Evolutionary conservation across 2,888 invertebrate genomes (phyloP).

Genomic region (Hyposoter didymator): DNA sequence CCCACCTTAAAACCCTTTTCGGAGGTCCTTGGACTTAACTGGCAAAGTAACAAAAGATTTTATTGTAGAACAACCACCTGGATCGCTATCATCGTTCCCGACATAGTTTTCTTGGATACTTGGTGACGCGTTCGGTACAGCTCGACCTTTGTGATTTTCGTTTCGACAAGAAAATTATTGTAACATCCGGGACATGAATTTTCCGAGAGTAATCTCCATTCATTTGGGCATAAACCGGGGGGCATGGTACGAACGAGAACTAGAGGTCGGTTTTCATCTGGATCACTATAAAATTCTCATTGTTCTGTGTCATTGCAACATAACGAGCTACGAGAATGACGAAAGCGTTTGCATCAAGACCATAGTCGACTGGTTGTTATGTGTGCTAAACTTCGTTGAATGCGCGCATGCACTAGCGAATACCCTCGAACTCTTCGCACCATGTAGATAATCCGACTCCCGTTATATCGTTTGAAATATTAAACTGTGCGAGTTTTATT

Average conservation of each 20-base stretch:
- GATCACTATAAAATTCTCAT: slow-evolving; percentile 38
- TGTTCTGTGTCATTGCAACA: slow-evolving; percentile 44
- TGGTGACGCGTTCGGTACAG: neutral
- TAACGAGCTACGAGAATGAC: slow-evolving; percentile 56
- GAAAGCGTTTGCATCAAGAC: slow-evolving; percentile 32
- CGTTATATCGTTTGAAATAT: slow-evolving; percentile 63
- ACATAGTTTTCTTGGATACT: slow-evolving; percentile 32
- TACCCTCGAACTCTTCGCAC: slow-evolving; percentile 6
- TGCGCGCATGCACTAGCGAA: neutral
- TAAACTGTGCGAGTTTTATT: slow-evolving; percentile 58
- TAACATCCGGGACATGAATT: neutral
- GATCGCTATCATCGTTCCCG: slow-evolving; percentile 6
- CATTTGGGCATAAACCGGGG: slow-evolving; percentile 28
- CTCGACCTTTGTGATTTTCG: neutral
- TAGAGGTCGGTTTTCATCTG: slow-evolving; percentile 25
- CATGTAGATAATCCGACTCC: slow-evolving; percentile 3
- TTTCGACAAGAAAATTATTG: neutral
- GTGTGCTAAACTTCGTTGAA: slow-evolving; percentile 48
- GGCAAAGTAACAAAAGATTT: neutral
- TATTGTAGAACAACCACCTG: neutral
- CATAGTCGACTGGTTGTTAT: slow-evolving; percentile 16
- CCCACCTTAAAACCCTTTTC: neutral
- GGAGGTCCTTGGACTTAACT: slow-evolving; percentile 10
- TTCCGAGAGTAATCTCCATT: slow-evolving; percentile 20
- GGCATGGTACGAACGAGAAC: slow-evolving; percentile 12